Evolutionary conservation across 2,888 invertebrate species (phyloP), one percentile per base, ranked within the genome.

Genomic region (Bombylius discolor): DNA sequence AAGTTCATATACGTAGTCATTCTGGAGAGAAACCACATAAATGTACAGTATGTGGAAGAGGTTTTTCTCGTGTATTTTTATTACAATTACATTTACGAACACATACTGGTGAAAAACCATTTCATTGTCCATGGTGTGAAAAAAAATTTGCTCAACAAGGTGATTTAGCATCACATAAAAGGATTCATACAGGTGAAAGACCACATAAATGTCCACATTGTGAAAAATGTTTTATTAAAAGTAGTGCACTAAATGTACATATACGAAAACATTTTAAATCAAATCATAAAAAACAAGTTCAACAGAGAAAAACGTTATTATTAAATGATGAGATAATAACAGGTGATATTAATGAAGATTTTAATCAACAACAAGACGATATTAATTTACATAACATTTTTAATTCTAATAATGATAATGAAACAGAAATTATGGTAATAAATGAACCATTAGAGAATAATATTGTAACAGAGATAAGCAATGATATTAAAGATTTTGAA

Each of bases 71-170:
- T 4, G 70, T 71, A 6, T 73, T 68, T 55, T 58, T 69, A 4
- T 32, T 66, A 56, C 61, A 53, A 49, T 59, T 71, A 0, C 79
- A 81, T 62, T 73, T 79, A 8, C 72, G 81, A 6, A 77, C 74
- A 39, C 76, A 74, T 57, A 76, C 76, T 0, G 78, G 64, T 1
- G 60, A 61, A 45, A 53, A 56, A 48, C 53, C 4, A 51, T 65
- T 62, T 45, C 60, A 56, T 5, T 71, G 71, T 31, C 58, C 60
- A 13, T 61, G 47, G 33, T 62, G 62, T 56, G 47, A 53, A 6
- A 61, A 60, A 56, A 60, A 61, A 13, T 64, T 64, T 54, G 59
- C 62, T 2, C 63, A 62, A 52, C 62, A 60, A 49, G 61, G 62
- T 6, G 63, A 64, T 55, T 47, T 64, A 9, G 53, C 61, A 4